These are phyloP conservation scores for Platycercus adscitus DNA, from an alignment of 2,113 vertebrate genomes.

Conservation along the genomic window DNA sequence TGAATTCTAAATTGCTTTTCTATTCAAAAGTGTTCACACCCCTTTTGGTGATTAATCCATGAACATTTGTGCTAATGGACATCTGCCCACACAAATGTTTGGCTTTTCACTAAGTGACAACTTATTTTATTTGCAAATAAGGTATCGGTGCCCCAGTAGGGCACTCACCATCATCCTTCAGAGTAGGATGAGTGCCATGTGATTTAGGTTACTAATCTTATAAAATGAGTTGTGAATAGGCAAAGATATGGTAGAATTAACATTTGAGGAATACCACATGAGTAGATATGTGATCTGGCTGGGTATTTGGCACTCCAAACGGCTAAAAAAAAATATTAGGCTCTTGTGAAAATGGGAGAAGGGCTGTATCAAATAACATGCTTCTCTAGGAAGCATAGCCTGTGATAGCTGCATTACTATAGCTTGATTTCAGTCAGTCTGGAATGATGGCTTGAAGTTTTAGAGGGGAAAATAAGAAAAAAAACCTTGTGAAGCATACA, in stretches of 20 bases:
- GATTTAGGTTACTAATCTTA: slow-evolving; percentile 32
- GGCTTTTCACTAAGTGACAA: slow-evolving; percentile 61
- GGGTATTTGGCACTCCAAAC: background rate
- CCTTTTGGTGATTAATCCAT: slow-evolving; percentile 61
- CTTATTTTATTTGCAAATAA: slow-evolving; percentile 72
- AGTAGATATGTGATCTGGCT: background rate
- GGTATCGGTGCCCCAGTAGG: slow-evolving; percentile 28
- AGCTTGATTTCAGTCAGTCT: background rate
- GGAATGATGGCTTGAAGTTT: background rate
- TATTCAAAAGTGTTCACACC: slow-evolving; percentile 58
- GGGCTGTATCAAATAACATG: background rate
- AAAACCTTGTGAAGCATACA: background rate
- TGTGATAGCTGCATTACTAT: background rate
- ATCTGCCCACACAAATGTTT: slow-evolving; percentile 68
- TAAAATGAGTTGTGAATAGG: slow-evolving; percentile 13
- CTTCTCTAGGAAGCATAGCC: background rate
- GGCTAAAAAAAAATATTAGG: background rate
- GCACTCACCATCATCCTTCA: slow-evolving; percentile 9
- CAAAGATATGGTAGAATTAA: slow-evolving; percentile 27
- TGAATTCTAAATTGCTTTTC: slow-evolving; percentile 58
- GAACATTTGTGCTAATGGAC: slow-evolving; percentile 71
- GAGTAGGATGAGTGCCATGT: slow-evolving; percentile 3
- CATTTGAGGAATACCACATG: background rate
- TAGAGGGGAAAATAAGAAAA: background rate
- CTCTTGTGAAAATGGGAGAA: background rate